Conservation (phyloP, 2,888 invertebrate genomes). For the Schrankia costaestrigalis region DNA sequence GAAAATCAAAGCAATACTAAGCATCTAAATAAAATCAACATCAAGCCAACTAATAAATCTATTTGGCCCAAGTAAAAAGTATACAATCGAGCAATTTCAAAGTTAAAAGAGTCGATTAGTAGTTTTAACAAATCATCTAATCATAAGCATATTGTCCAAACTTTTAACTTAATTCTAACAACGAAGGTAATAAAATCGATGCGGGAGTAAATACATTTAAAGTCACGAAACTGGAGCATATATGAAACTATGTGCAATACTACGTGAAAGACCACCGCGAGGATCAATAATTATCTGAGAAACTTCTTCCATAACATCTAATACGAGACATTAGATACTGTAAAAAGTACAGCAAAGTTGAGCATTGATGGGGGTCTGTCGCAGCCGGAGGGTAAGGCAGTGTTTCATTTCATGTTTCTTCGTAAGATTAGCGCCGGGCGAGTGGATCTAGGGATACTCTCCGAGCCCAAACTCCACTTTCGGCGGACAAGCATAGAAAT, state of each 20-base stretch:
- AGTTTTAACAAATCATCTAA: constrained; percentile 13
- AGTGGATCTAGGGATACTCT: constrained; percentile 51
- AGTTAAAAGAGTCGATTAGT: constrained; percentile 17
- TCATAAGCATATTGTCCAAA: constrained; percentile 26
- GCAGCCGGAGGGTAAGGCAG: constrained; percentile 40
- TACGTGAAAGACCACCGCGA: constrained; percentile 59
- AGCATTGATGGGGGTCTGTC: constrained; percentile 36
- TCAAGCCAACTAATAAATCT: too few relatives aligned
- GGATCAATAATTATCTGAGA: constrained; percentile 32
- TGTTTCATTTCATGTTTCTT: constrained; percentile 65
- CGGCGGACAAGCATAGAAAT: constrained; percentile 76
- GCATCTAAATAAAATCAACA: too few relatives aligned
- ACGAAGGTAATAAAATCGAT: constrained; percentile 50
- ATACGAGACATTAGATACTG: constrained; percentile 46
- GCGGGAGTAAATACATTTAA: constrained; percentile 49
- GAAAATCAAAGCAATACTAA: too few relatives aligned
- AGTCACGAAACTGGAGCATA: constrained; percentile 48
- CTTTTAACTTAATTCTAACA: constrained; percentile 27
- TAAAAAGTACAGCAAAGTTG: constrained; percentile 43
- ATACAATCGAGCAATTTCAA: constrained; percentile 1
- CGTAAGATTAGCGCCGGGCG: constrained; percentile 60
- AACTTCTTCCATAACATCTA: constrained; percentile 26
- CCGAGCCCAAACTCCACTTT: constrained; percentile 66
- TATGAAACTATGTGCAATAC: constrained; percentile 26
- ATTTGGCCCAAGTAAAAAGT: too few relatives aligned